Evolutionary conservation across 2,113 vertebrate genomes (phyloP).

Genomic region (Melanostigma gelatinosum): DNA sequence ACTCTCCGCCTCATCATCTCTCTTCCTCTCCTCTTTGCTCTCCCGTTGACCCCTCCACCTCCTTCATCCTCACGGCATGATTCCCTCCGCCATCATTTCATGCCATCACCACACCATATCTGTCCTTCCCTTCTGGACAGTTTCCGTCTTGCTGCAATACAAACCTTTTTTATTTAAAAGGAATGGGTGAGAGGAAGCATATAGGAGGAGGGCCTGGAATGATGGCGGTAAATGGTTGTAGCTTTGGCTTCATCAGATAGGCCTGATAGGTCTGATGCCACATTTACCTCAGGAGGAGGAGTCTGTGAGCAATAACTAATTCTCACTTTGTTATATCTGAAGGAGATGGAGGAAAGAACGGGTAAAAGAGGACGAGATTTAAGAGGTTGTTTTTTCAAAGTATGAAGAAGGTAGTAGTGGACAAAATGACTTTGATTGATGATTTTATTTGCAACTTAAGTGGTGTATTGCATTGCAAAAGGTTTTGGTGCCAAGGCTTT

Average conservation of each 20-base stretch:
- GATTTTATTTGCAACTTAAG: not conserved
- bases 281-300: slow-evolving; percentile 39
- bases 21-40: slow-evolving; percentile 24
- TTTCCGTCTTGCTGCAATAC: slow-evolving; percentile 45
- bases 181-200: slow-evolving; percentile 35
- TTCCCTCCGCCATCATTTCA: slow-evolving; percentile 29
- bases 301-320: slow-evolving; percentile 37
- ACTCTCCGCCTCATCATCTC: slow-evolving; percentile 41
- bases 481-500: not conserved
- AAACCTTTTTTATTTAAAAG: slow-evolving; percentile 57
- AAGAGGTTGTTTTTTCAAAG: not conserved
- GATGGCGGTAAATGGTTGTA: slow-evolving; percentile 59
- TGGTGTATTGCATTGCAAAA: not conserved
- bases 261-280: slow-evolving; percentile 15
- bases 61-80: slow-evolving; percentile 40
- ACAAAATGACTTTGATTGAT: slow-evolving; percentile 6
- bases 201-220: not conserved
- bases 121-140: slow-evolving; percentile 44
- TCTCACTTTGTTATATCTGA: slow-evolving; percentile 23
- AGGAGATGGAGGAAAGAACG: not conserved
- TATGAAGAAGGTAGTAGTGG: not conserved
- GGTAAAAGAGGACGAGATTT: slow-evolving; percentile 3
- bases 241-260: slow-evolving; percentile 55
- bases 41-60: slow-evolving; percentile 18
- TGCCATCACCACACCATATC: slow-evolving; percentile 49